Conservation (phyloP, 2,888 invertebrate species). For the Aspidapion aeneum region DNA sequence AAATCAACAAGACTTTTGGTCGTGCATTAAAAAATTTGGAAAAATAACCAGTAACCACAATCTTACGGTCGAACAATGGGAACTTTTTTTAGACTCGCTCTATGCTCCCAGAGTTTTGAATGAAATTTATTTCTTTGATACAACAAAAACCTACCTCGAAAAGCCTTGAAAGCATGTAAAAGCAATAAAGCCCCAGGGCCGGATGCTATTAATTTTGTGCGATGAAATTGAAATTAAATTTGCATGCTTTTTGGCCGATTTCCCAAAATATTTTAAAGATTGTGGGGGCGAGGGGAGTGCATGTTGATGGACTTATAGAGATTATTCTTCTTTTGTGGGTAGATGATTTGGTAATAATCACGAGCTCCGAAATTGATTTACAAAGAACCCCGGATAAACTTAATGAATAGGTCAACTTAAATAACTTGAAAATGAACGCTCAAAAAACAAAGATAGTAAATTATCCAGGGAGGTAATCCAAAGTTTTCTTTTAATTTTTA, state of each 20-base stretch:
- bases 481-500: neutral
- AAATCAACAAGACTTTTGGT: too few relatives aligned
- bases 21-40: too few relatives aligned
- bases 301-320: neutral
- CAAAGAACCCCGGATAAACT: neutral
- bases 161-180: too few relatives aligned
- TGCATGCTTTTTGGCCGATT: neutral
- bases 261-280: neutral
- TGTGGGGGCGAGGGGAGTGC: neutral
- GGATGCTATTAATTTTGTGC: neutral
- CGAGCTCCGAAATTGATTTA: neutral
- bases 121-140: too few relatives aligned
- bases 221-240: neutral
- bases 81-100: too few relatives aligned
- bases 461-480: neutral
- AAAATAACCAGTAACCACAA: too few relatives aligned
- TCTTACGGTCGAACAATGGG: too few relatives aligned
- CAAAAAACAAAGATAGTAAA: neutral
- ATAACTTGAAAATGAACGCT: neutral
- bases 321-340: neutral
- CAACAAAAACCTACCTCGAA: too few relatives aligned
- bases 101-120: too few relatives aligned
- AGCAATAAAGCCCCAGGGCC: too few relatives aligned
- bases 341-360: neutral
- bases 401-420: neutral